Evolutionary conservation across 2,113 vertebrate species (phyloP).

Genomic region (Emydocephalus ijimae): DNA sequence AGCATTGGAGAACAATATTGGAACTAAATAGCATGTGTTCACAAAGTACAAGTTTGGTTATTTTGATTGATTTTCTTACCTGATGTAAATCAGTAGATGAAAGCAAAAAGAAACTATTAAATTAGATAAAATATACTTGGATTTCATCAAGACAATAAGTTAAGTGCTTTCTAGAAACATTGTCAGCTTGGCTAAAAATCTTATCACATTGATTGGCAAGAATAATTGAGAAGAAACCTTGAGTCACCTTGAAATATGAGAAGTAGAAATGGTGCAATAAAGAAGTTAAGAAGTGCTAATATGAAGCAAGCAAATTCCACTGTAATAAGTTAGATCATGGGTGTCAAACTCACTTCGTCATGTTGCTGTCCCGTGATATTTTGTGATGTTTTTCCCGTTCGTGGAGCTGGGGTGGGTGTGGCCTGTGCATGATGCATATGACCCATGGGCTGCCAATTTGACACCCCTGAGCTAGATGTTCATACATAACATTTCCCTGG

Average conservation of each 20-base stretch:
- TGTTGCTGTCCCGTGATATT: too few relatives aligned
- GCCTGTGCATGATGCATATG: too few relatives aligned
- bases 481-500: neutral
- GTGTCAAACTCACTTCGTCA: too few relatives aligned
- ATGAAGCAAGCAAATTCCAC: neutral
- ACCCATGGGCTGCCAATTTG: too few relatives aligned
- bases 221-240: slow-evolving; percentile 1
- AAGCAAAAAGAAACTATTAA: slow-evolving; percentile 15
- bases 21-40: slow-evolving; percentile 4
- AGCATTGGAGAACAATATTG: rapidly evolving
- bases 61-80: slow-evolving; percentile 5
- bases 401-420: too few relatives aligned
- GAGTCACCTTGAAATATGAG: neutral
- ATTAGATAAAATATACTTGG: slow-evolving; percentile 1
- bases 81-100: slow-evolving; percentile 12
- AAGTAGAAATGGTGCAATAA: neutral
- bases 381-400: too few relatives aligned
- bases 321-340: neutral
- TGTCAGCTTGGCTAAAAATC: neutral
- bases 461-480: neutral
- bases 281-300: neutral
- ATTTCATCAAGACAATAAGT: slow-evolving; percentile 5
- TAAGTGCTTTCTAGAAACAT: neutral
- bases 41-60: neutral
- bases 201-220: neutral